These are phyloP conservation scores for Ardeotis arabs DNA, from an alignment of 2,113 vertebrate genomes.

Conservation along the genomic window DNA sequence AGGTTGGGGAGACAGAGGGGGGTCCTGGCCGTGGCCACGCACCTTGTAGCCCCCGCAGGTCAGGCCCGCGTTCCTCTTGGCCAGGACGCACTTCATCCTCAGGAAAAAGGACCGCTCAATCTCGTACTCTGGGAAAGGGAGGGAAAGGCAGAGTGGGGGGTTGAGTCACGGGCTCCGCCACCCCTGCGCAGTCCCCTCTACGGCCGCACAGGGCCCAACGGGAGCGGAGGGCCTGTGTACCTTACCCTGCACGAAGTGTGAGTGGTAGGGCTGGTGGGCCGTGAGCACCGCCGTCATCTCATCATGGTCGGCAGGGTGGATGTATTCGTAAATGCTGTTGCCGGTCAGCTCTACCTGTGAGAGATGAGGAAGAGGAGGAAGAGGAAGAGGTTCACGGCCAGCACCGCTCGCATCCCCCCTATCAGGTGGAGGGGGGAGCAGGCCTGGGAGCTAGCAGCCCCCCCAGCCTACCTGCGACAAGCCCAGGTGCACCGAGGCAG, in stretches of 20 bases:
- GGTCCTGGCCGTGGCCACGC: background rate
- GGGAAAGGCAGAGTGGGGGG: background rate
- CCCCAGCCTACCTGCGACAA: conserved; percentile 89
- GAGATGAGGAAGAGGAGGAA: background rate
- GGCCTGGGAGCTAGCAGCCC: background rate
- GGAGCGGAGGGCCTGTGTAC: background rate
- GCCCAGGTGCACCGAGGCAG: conserved; percentile 95
- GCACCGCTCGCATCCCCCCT: background rate
- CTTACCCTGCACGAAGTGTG: conserved; percentile 96
- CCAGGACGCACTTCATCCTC: conserved; percentile 97
- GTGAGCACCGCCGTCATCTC: conserved; percentile 97
- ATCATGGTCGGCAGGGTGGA: conserved; percentile 95
- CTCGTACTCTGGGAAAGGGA: conserved; percentile 85
- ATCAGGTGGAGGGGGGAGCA: background rate
- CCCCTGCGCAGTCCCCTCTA: background rate
- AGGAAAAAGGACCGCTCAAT: conserved; percentile 97
- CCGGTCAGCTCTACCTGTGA: conserved; percentile 97
- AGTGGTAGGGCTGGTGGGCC: conserved; percentile 95
- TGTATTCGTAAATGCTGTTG: conserved; percentile 98
- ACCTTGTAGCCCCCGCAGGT: conserved; percentile 99
- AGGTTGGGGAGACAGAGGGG: fast-evolving
- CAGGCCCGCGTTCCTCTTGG: conserved; percentile 95
- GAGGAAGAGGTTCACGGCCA: background rate
- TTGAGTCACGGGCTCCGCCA: background rate
- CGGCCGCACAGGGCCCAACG: background rate